phyloP scores from a whole-genome alignment of 2,113 vertebrate genomes.

The Holacanthus passer region DNA sequence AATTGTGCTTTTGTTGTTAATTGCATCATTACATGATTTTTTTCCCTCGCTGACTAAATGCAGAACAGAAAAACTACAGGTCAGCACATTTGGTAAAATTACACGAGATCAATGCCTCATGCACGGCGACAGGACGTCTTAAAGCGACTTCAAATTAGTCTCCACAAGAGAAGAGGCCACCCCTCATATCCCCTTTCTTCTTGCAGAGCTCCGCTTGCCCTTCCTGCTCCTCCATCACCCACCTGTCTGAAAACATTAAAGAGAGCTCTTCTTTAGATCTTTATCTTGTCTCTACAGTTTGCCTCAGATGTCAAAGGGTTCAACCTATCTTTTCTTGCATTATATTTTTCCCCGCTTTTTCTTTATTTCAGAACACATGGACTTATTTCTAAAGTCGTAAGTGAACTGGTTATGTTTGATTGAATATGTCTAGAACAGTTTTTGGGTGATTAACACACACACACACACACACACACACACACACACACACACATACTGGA shows the following conservation, averaged over 20 bases:
- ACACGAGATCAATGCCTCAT: constrained; percentile 1
- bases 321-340: not conserved
- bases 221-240: not conserved
- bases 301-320: constrained; percentile 25
- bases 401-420: not conserved
- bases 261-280: constrained; percentile 39
- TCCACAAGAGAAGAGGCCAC: not conserved
- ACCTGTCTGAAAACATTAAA: constrained; percentile 50
- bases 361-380: not conserved
- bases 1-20: too few relatives aligned
- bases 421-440: not conserved
- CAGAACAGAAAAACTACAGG: not conserved
- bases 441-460: not conserved
- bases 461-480: too few relatives aligned
- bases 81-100: not conserved
- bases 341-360: not conserved
- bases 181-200: constrained; percentile 29
- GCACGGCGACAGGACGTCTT: not conserved
- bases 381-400: not conserved
- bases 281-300: constrained; percentile 29
- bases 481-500: too few relatives aligned
- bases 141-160: constrained; percentile 1
- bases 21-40: not conserved
- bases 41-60: not conserved
- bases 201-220: not conserved